Evolutionary conservation across 2,113 vertebrate genomes (phyloP).

Genomic region (Rallus limicola): DNA sequence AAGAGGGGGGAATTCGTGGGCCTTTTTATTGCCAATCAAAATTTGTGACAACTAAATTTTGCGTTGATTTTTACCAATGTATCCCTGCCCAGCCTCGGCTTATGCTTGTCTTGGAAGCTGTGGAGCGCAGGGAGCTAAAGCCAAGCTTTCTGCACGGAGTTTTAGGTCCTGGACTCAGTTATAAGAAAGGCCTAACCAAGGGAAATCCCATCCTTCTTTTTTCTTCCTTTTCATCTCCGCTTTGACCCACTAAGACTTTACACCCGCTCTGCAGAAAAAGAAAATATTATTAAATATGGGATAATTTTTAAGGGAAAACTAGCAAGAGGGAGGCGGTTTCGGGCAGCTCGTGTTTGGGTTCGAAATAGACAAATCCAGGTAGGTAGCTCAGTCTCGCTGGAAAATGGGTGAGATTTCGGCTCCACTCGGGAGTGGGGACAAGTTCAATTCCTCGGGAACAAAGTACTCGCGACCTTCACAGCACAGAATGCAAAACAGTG

Average conservation of each 20-base stretch:
- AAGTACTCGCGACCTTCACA: neutral
- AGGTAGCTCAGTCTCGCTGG: neutral
- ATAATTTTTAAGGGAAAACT: neutral
- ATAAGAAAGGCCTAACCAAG: neutral
- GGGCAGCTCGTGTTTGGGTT: accelerated
- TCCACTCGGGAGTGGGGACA: neutral
- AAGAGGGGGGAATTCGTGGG: neutral
- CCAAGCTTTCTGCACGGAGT: neutral
- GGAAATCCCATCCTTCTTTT: neutral
- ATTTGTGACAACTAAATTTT: neutral
- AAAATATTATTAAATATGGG: neutral
- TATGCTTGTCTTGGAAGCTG: neutral
- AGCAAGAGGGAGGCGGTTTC: neutral
- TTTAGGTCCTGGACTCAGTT: neutral
- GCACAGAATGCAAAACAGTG: neutral
- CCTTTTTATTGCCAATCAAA: conserved; percentile 21
- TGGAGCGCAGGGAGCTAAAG: conserved; percentile 17
- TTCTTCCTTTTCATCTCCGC: neutral
- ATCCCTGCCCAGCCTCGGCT: neutral
- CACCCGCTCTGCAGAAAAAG: neutral
- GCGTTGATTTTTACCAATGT: neutral
- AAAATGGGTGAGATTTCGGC: neutral
- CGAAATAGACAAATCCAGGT: neutral
- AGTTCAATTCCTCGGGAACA: neutral
- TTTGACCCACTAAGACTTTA: neutral